Base-by-base conservation (phyloP, 2,113 vertebrate species). In the Emberiza fucata region DNA sequence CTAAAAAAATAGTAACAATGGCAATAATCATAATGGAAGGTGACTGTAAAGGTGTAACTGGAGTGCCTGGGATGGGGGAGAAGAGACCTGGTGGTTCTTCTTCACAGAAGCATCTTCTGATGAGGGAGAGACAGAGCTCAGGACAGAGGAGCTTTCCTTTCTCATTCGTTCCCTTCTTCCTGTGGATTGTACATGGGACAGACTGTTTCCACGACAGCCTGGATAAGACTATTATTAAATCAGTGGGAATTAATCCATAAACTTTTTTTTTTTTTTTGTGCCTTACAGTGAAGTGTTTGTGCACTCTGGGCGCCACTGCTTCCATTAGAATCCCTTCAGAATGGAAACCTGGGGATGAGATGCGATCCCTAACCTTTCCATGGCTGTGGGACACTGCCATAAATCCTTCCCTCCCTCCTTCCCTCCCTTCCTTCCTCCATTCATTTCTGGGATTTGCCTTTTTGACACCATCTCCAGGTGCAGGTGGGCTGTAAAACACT, bases 391-490 rank as follows among this genome's bases (percentile, higher is more conserved):
- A 35, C 11, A 8, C 16, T 12, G 25, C 6, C 21, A 69, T 65
- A 87, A 72, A 92, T 88, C 29, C 33, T 19, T 71, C 23, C 17
- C 23, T 44, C 8, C 6, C 6, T 65, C 37, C 6, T 5, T 65
- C 37, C 37, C 37, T 37, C 37, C 37, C 37, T 37, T 37, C 37
- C 37, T 37, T 37, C 37, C 37, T 47, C 8, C 6, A 5, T 65
- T 21, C 12, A 2, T 57, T 80, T 63, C 54, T 90, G 65, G 60
- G 57, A 5, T 79, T 79, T 40, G 11, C 47, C n/a, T 71, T 78
- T 23, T n/a, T 71, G 66, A 12, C 2, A 0, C 23, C 54, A 21
- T 7, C 63, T 61, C 72, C 8, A 0, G 0, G 8, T n/a, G 31
- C 69, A 79, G 54, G 37, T 57, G 75, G 56, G 70, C 33, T 80